A percentile compares a stretch with the other conserved stretches of the same genome.
Conservation (phyloP, 2,113 vertebrate species). For the Alaudala cheleensis region DNA sequence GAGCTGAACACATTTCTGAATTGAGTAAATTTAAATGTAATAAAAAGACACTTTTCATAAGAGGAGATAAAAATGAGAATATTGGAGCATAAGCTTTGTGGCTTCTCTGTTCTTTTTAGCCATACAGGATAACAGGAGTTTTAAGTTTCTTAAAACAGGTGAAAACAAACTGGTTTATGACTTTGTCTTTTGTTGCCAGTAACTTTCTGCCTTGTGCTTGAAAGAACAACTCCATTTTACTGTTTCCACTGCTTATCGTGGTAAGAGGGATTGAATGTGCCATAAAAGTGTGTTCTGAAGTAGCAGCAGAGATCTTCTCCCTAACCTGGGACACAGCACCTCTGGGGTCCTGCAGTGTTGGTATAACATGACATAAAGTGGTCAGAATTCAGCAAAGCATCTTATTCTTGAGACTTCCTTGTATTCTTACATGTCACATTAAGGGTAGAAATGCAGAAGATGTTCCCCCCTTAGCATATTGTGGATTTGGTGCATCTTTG, state of each 20-base stretch:
- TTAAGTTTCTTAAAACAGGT: neutral
- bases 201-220: neutral
- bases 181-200: neutral
- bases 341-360: neutral
- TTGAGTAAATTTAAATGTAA: constrained; percentile 26
- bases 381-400: neutral
- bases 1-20: neutral
- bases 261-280: neutral
- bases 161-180: neutral
- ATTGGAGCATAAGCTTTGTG: neutral
- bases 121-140: neutral
- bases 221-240: neutral
- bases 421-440: neutral
- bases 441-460: neutral
- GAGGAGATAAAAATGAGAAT: constrained; percentile 12
- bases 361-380: neutral
- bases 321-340: neutral
- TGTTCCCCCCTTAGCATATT: neutral
- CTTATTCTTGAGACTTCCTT: neutral
- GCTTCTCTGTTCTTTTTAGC: neutral
- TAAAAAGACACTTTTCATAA: constrained; percentile 12
- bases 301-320: neutral
- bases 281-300: neutral
- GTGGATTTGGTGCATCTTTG: neutral
- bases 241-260: neutral